Percentiles rank a stretch among this genome's conserved stretches.
Conservation (phyloP, 1,140 invertebrate genomes). For the Archivesica marissinica region DNA sequence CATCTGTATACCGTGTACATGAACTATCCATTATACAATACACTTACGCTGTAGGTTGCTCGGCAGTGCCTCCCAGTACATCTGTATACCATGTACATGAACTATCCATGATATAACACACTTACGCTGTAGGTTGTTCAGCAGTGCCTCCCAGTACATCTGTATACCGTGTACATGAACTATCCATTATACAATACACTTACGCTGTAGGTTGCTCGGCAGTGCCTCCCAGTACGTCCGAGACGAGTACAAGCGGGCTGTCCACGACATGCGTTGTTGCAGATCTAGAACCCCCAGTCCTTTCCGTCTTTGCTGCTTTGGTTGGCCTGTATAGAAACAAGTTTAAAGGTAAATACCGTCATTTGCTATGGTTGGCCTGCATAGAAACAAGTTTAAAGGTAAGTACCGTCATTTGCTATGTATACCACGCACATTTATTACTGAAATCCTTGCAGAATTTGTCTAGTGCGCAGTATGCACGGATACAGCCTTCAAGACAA, state of each 20-base stretch:
- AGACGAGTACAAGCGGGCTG: slow-evolving; percentile 79
- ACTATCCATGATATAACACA: too few species aligned
- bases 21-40: too few species aligned
- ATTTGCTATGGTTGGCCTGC: slow-evolving; percentile 39
- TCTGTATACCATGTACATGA: too few species aligned
- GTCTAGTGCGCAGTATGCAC: too few species aligned
- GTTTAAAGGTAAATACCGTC: too few species aligned
- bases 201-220: slow-evolving; percentile 74
- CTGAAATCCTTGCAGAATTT: too few species aligned
- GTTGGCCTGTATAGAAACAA: slow-evolving; percentile 8
- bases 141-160: slow-evolving; percentile 58
- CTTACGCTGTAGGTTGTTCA: too few species aligned
- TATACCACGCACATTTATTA: background rate
- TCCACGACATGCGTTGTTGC: slow-evolving; percentile 78
- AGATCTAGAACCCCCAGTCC: slow-evolving; percentile 54
- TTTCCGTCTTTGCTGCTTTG: slow-evolving; percentile 54
- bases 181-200: slow-evolving; percentile 5
- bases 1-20: too few species aligned
- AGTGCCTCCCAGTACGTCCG: slow-evolving; percentile 74
- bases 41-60: too few species aligned
- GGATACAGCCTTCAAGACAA: too few species aligned
- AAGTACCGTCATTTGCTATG: too few species aligned
- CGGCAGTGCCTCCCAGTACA: too few species aligned
- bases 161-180: slow-evolving; percentile 61
- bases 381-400: background rate